Evolutionary conservation across 2,797 vertebrate species (phyloP).

Genomic region (Silurus aristotelis): DNA sequence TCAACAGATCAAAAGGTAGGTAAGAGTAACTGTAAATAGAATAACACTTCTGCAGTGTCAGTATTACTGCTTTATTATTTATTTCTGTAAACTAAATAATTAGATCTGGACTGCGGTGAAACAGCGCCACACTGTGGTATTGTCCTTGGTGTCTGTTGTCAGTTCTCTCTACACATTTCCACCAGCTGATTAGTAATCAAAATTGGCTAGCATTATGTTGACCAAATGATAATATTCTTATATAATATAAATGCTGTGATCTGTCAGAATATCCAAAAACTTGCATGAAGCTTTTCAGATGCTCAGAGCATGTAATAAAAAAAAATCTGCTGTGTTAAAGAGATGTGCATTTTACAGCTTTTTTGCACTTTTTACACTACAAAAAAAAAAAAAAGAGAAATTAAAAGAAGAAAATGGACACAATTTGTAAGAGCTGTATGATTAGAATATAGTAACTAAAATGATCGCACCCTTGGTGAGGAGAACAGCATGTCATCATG

Average conservation of each 20-base stretch:
- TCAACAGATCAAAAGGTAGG: not conserved
- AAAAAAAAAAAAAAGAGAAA: too few species aligned
- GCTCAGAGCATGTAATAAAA: not conserved
- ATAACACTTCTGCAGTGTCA: not conserved
- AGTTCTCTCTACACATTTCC: not conserved
- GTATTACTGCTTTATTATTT: not conserved
- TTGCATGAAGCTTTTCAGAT: not conserved
- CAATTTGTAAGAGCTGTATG: too few species aligned
- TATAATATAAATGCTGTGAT: not conserved
- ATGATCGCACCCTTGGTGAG: too few species aligned
- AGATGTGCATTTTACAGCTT: not conserved
- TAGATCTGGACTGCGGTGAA: not conserved
- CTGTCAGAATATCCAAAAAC: not conserved
- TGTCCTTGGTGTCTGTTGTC: not conserved
- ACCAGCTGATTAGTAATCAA: not conserved
- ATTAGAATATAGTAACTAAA: too few species aligned
- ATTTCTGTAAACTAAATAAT: not conserved
- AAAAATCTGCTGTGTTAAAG: not conserved
- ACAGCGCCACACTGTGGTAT: constrained; percentile 16
- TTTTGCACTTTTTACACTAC: too few species aligned
- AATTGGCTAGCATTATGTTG: not conserved
- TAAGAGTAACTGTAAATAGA: not conserved
- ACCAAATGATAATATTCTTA: not conserved
- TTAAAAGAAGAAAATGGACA: too few species aligned
- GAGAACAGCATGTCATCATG: too few species aligned